Conservation (phyloP, 2,797 vertebrate species). For the Saxicola maurus region DNA sequence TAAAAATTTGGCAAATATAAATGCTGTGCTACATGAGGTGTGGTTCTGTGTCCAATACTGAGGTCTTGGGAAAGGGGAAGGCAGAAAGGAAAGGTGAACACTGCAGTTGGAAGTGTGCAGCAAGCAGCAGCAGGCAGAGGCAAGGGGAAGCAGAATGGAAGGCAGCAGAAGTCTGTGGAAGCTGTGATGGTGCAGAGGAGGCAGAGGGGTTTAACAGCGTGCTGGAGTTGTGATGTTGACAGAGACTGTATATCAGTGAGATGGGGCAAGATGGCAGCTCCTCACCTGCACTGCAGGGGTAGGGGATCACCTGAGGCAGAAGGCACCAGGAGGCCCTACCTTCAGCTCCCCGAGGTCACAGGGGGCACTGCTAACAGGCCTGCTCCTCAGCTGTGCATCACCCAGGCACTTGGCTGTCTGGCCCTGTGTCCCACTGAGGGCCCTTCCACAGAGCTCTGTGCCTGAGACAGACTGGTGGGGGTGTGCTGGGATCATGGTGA, state of each 20-base stretch:
- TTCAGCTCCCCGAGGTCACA: not conserved
- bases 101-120: not conserved
- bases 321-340: not conserved
- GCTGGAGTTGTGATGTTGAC: not conserved
- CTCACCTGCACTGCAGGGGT: not conserved
- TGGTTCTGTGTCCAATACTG: not conserved
- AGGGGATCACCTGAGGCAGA: not conserved
- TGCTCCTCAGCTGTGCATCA: not conserved
- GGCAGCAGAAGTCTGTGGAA: not conserved
- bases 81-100: not conserved
- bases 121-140: not conserved
- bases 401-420: not conserved
- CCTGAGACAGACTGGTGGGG: not conserved
- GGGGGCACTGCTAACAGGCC: not conserved
- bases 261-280: not conserved
- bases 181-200: not conserved
- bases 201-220: not conserved
- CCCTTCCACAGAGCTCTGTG: not conserved
- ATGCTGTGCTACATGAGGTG: not conserved
- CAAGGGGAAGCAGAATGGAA: not conserved
- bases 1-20: not conserved
- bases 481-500: constrained; percentile 18
- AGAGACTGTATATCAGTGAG: not conserved
- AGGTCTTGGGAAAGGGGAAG: not conserved
- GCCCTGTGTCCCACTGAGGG: not conserved